Conservation (phyloP, 2,888 invertebrate species). For the Sesia bembeciformis region DNA sequence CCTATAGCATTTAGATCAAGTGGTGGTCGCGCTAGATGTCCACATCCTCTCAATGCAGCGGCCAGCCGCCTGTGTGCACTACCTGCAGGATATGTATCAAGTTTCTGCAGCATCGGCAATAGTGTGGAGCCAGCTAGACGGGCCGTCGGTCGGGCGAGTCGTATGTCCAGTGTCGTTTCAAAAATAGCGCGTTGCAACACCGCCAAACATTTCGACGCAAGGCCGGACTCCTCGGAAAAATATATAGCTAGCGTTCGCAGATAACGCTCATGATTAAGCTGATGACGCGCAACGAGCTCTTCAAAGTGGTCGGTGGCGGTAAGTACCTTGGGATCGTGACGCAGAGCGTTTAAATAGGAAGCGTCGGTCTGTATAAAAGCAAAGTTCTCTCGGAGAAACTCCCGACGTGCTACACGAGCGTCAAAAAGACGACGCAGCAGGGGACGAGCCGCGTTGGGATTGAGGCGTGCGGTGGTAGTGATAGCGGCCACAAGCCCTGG, state of each 20-base stretch:
- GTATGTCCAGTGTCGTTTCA: conserved; percentile 3
- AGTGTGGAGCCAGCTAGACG: conserved; percentile 9
- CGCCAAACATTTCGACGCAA: conserved; percentile 19
- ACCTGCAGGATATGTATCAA: conserved; percentile 11
- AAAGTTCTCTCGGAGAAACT: conserved; percentile 30
- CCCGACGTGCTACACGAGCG: conserved; percentile 27
- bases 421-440: conserved; percentile 27
- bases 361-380: conserved; percentile 24
- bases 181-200: conserved; percentile 8
- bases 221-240: conserved; percentile 32
- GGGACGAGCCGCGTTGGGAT: conserved; percentile 11
- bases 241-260: conserved; percentile 30
- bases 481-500: conserved; percentile 21
- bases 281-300: conserved; percentile 9
- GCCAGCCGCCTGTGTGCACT: conserved; percentile 14
- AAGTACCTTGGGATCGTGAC: conserved; percentile 29
- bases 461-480: conserved; percentile 14
- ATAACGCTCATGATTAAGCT: conserved; percentile 24
- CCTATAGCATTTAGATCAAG: conserved; percentile 23
- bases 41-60: conserved; percentile 27
- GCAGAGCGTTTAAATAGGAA: conserved; percentile 39
- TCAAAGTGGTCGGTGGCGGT: conserved; percentile 17
- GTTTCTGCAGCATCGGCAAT: conserved; percentile 6
- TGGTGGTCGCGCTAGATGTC: conserved; percentile 26
- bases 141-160: conserved; percentile 14